Evolutionary conservation across 2,113 vertebrate species (phyloP).

Genomic region (Porphyrio hochstetteri): DNA sequence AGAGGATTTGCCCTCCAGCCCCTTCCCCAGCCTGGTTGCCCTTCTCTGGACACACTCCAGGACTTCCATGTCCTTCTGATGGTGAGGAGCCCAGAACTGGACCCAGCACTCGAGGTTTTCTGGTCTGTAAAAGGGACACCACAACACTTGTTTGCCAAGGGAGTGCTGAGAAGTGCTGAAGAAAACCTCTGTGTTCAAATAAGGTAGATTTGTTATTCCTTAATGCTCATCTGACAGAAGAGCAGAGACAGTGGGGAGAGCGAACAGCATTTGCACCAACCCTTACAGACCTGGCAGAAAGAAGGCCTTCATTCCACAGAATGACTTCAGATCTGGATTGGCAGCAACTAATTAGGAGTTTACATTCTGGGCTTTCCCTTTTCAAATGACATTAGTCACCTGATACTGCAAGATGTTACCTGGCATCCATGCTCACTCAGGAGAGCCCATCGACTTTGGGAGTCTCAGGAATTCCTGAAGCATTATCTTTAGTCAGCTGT

Average conservation of each 20-base stretch:
- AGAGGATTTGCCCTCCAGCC: too few species aligned
- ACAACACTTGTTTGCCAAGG: not conserved
- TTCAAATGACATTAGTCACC: not conserved
- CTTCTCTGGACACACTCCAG: too few species aligned
- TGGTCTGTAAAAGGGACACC: not conserved
- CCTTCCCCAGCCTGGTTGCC: too few species aligned
- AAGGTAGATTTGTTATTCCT: not conserved
- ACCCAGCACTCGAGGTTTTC: not conserved
- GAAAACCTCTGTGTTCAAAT: not conserved
- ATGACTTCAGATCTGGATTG: not conserved
- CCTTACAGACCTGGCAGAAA: not conserved
- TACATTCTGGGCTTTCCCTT: constrained; percentile 41
- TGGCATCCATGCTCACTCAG: not conserved
- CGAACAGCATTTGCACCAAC: not conserved
- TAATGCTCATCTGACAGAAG: not conserved
- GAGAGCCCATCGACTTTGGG: not conserved
- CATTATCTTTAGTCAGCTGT: not conserved
- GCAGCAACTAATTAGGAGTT: not conserved
- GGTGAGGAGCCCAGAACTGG: too few species aligned
- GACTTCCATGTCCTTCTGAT: too few species aligned
- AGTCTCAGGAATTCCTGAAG: not conserved
- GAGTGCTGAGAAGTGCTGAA: not conserved
- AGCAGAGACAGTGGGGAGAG: not conserved
- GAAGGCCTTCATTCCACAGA: not conserved
- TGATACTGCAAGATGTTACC: not conserved